Conservation (phyloP, 2,888 invertebrate genomes). For the Drosophila nigricruria region DNA sequence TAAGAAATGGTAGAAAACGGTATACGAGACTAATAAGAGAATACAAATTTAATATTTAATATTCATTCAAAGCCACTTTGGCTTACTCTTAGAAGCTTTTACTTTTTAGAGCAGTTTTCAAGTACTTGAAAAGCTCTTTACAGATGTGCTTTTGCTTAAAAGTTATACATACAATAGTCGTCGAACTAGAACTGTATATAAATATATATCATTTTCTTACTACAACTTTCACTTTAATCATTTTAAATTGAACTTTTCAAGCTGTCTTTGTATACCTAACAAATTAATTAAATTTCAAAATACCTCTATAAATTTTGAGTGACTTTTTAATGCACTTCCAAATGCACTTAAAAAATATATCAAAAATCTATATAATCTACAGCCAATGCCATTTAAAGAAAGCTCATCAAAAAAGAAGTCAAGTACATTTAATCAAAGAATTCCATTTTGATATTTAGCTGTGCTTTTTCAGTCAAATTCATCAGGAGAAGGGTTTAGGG, state of each 20-base stretch:
- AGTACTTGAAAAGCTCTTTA: neutral
- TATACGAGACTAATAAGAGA: neutral
- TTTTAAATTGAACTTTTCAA: too few species aligned
- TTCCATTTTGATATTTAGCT: slow-evolving; percentile 48
- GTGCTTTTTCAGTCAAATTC: slow-evolving; percentile 29
- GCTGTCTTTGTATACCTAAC: neutral
- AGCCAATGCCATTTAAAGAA: neutral
- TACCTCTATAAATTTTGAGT: neutral
- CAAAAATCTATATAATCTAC: neutral
- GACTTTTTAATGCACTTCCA: neutral
- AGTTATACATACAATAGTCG: neutral
- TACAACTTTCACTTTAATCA: neutral
- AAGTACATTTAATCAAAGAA: slow-evolving; percentile 15
- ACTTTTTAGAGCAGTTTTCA: neutral
- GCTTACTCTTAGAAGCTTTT: neutral
- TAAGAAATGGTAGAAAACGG: neutral
- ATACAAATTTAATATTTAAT: neutral
- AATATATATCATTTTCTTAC: neutral
- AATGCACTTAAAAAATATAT: neutral
- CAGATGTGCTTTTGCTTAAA: neutral
- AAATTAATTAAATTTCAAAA: neutral
- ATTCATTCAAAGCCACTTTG: neutral
- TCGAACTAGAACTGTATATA: neutral
- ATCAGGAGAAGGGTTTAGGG: slow-evolving; percentile 8
- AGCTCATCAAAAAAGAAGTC: slow-evolving; percentile 4